phyloP scores from a whole-genome alignment of 2,797 vertebrate genomes.

The Pristis pectinata region DNA sequence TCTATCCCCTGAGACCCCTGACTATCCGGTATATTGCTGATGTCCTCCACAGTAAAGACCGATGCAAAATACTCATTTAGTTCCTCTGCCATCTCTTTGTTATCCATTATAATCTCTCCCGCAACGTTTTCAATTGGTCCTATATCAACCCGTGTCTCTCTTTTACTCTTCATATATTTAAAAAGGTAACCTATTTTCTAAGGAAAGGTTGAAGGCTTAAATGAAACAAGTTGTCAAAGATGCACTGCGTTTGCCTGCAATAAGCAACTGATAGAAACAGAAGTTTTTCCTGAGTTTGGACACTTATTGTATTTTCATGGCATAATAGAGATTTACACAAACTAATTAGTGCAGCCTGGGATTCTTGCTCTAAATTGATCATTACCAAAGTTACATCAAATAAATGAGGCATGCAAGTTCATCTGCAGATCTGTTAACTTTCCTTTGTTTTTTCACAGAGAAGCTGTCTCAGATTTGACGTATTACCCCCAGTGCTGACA shows the following conservation, averaged over 20 bases:
- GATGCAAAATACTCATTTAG: too few species aligned
- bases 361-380: background rate
- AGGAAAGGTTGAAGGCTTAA: background rate
- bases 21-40: too few species aligned
- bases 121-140: too few species aligned
- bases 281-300: too few species aligned
- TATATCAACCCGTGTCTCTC: too few species aligned
- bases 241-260: background rate
- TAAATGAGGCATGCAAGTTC: background rate
- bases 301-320: too few species aligned
- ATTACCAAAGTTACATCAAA: background rate
- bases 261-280: background rate
- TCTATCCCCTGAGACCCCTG: too few species aligned
- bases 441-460: background rate
- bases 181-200: background rate
- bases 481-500: background rate
- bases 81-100: too few species aligned
- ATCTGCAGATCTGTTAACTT: background rate
- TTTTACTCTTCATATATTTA: too few species aligned
- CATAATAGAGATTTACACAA: background rate
- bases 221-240: background rate
- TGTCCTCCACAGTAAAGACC: too few species aligned
- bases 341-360: constrained; percentile 7
- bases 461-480: background rate
- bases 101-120: too few species aligned